Base-by-base conservation (phyloP, 2,113 vertebrate species). In the Nothocercus nigrocapillus region DNA sequence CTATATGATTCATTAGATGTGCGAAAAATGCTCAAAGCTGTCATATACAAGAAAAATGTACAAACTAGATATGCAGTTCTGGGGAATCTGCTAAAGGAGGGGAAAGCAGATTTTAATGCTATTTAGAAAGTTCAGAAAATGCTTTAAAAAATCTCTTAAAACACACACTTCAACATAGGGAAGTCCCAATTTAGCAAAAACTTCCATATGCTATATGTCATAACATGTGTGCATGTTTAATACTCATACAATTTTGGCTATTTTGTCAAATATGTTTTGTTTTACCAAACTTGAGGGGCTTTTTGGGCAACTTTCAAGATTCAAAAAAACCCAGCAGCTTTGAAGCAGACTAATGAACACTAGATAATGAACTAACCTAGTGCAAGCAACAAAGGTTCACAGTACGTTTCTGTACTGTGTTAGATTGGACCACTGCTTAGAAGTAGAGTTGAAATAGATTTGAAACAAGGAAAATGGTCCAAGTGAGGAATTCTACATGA, bases 1-100 rank as follows among this genome's bases (percentile, higher is more conserved):
- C 63, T 73, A 7, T 67, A 47, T 95, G 90, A 95, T 95, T 89
- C 95, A 95, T 85, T 85, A 93, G 54, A 67, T 36, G 69, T 36
- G 85, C 58, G 90, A 85, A 45, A 85, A 88, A 61, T 42, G 49
- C 81, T 95, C 73, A 68, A 89, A 85, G 73, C 64, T 91, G 83
- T 79, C 85, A 78, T 72, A 79, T 75, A 17, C 82, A 93, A 82
- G 45, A 93, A 58, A 83, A 94, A 94, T 86, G 87, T 79, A 75
- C 67, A 93, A 90, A 77, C 27, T 51, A 14, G 61, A 66, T 49
- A 56, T 58, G 85, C 78, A 94, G 47, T 67, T 68, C 30, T 32
- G 49, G 76, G 68, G 88, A 67, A 91, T 66, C 93, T 86, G 68
- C 66, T 94, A 74, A 69, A 47, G 62, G 73, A 13, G 45, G 89